Base-by-base conservation (phyloP, 2,797 vertebrate species). In the Hippocampus kuda region DNA sequence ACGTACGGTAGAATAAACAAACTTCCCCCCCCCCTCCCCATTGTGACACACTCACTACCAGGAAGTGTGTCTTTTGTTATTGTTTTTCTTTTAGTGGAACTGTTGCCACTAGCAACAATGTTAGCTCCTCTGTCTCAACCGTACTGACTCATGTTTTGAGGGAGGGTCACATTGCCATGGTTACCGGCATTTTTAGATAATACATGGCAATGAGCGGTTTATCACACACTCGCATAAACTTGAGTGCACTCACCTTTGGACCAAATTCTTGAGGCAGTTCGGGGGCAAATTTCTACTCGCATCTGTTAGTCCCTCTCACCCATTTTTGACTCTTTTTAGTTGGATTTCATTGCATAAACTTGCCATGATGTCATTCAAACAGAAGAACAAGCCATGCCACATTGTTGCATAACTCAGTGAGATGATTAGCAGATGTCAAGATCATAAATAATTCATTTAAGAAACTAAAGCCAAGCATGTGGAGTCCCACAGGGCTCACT, bases 161-260 rank as follows among this genome's bases (percentile, higher is more conserved):
- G 69, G 48, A 79, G 78, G 49, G 76, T 81, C 83, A 73, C 5
- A 75, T 87, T 83, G 16, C 81, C 34, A 77, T 75, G 78, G 84
- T 75, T 73, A 75, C 83, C 46, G 54, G 64, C 71, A 80, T 81
- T 78, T 76, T 72, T 68, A 63, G 75, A 79, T 87, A 84, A 86
- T 5, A 87, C 85, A 87, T 12, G 65, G 72, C 77, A 68, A 74
- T 5, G 66, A 70, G 72, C 73, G 62, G 13, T 42, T 61, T 30
- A 64, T 68, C 65, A 27, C 24, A 27, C 60, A 38, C 60, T n/a
- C 38, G 8, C 34, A 42, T 13, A 42, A 41, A 62, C 61, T 61
- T 11, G 30, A 61, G 60, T 15, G 13, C 34, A 61, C 27, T 61
- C 60, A 41, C 60, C 60, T 61, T 61, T 22, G 10, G 9, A 20